Base-by-base conservation (phyloP, 1,140 invertebrate species). In the Trinorchestia longiramus region DNA sequence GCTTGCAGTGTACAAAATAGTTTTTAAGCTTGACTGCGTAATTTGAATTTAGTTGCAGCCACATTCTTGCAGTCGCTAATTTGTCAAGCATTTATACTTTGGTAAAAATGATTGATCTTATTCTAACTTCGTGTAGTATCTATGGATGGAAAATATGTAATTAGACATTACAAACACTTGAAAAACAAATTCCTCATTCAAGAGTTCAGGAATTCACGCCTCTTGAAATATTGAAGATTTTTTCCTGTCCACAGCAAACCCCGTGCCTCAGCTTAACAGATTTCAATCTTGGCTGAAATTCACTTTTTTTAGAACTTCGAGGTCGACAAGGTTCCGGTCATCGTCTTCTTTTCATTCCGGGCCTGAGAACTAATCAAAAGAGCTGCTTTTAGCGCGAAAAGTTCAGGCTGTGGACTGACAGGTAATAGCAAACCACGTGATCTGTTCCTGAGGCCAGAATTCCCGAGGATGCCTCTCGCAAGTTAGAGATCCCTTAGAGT, bases 351-450 rank as follows among this genome's bases (percentile, higher is more conserved):
- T 94, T 94, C 44, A 92, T 94, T 45, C 92, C 11, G 44, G 41
- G 92, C 23, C 92, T 94, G 43, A 94, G 92, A 94, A 94, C 92
- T 94, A 94, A 94, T 94, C 92, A 94, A 94, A 47, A 40, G 92
- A 47, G 44, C 92, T 94, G 43, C 11, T 4, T 94, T 44, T n/a
- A 43, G 44, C 92, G 0, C 0, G 43, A 94, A 45, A 94, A 94
- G 43, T 94, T 94, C 92, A 45, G 36, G 36, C 4, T 0, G 44
- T 43, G 8, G 36, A 94, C 92, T 94, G 92, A 94, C 92, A 94
- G 92, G 92, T 94, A 94, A 94, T 94, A 94, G 43, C 40, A 3
- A n/a, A 43, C 43, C 43, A 47, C 36, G 43, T 45, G 92, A 94
- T 94, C 92, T 44, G 43, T 47, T 43, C 43, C 40, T 19, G 92